Conservation (phyloP, 2,888 invertebrate species). For the Onchidella celtica region DNA sequence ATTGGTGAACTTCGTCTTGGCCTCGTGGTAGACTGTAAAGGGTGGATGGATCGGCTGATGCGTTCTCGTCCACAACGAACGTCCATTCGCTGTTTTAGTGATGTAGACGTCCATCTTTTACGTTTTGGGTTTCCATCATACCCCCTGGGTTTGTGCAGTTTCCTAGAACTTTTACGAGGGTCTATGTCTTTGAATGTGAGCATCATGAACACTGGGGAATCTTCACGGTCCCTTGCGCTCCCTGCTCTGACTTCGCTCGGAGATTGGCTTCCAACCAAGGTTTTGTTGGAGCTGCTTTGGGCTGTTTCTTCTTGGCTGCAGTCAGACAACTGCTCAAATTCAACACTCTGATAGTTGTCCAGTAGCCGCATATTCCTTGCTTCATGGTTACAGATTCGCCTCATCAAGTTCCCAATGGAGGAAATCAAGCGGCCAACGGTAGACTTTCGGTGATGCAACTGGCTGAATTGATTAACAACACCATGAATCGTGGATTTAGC, state of each 20-base stretch:
- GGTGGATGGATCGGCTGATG: too few relatives aligned
- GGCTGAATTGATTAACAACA: slow-evolving; percentile 14
- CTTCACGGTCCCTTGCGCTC: neutral
- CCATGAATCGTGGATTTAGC: slow-evolving; percentile 26
- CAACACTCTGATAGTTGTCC: neutral
- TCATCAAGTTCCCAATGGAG: slow-evolving; percentile 4
- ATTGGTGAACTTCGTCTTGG: too few relatives aligned
- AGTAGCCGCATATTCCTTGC: neutral
- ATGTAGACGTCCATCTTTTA: neutral
- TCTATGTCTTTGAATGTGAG: neutral
- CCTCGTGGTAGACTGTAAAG: too few relatives aligned
- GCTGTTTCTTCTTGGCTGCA: neutral
- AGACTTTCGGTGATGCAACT: slow-evolving; percentile 6
- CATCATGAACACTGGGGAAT: neutral
- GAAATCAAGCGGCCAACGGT: neutral
- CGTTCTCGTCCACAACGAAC: too few relatives aligned
- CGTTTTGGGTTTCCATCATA: neutral
- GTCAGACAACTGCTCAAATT: neutral
- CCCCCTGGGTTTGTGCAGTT: neutral
- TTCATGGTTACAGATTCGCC: slow-evolving; percentile 7
- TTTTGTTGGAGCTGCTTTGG: neutral
- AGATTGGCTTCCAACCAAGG: neutral
- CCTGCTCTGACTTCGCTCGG: neutral
- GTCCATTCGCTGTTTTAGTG: neutral
- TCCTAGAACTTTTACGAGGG: neutral